phyloP scores from a whole-genome alignment of 2,113 vertebrate species.

The Cyanoliseus patagonus region DNA sequence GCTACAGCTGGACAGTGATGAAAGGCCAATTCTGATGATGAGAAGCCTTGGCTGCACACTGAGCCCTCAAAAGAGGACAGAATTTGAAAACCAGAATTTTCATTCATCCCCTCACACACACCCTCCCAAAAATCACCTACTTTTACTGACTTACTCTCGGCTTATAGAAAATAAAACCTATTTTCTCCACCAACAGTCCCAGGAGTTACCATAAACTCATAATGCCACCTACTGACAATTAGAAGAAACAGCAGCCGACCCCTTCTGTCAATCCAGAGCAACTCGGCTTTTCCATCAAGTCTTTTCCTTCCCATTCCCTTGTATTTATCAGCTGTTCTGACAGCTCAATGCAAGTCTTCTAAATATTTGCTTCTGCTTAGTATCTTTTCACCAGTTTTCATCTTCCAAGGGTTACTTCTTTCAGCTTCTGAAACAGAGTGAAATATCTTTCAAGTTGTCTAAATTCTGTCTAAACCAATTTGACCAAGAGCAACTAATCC shows the following conservation, averaged over 20 bases:
- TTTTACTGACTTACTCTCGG: not conserved
- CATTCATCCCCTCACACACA: not conserved
- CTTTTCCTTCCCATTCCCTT: constrained; percentile 44
- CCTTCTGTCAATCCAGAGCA: not conserved
- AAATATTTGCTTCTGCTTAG: not conserved
- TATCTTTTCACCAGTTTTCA: not conserved
- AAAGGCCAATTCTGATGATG: not conserved
- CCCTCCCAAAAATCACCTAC: not conserved
- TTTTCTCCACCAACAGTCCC: not conserved
- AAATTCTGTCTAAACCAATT: not conserved
- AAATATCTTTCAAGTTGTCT: not conserved
- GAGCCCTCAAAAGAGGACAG: not conserved
- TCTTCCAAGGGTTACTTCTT: not conserved
- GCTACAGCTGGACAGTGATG: not conserved
- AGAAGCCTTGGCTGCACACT: not conserved
- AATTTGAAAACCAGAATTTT: not conserved
- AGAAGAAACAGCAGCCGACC: not conserved
- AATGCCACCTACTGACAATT: constrained; percentile 35
- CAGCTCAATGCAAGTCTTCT: not conserved
- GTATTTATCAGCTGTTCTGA: not conserved
- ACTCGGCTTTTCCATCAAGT: not conserved
- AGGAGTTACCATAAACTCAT: not conserved
- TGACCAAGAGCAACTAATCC: not conserved
- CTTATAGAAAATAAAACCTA: not conserved
- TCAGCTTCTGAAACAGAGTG: not conserved